Evolutionary conservation across 1,140 invertebrate genomes (phyloP), one percentile per base, ranked within the genome.

Genomic region (Drosophila bifasciata): DNA sequence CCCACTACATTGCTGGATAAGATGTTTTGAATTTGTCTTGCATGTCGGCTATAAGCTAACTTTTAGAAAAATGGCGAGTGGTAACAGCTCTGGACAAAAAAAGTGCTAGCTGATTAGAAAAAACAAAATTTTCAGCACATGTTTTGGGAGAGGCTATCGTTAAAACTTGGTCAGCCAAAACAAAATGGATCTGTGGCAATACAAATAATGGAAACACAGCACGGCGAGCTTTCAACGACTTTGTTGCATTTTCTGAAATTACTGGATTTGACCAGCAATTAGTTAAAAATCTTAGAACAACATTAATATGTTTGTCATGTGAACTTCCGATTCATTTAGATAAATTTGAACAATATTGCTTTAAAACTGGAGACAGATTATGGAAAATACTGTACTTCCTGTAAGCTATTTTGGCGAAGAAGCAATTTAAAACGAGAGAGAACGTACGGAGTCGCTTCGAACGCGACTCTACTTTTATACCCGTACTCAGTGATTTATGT

Each of bases 1-100:
- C 32, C 25, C 25, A 6, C 15, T 50, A 15, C 25, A 50, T 16
- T 28, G 48, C 9, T 52, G 50, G 36, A 52, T 52, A 39, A 13
- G 36, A 8, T 6, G 19, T 3, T 40, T 39, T 16, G 50, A 40
- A 40, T 40, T 52, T n/a, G n/a, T n/a, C n/a, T n/a, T n/a, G n/a
- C n/a, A n/a, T n/a, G n/a, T n/a, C n/a, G n/a, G n/a, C n/a, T n/a
- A n/a, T n/a, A n/a, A n/a, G n/a, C n/a, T n/a, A n/a, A n/a, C n/a
- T n/a, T n/a, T n/a, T n/a, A n/a, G n/a, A n/a, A n/a, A n/a, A n/a
- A n/a, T n/a, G n/a, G n/a, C n/a, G n/a, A n/a, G n/a, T n/a, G n/a
- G n/a, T n/a, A n/a, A n/a, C n/a, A n/a, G n/a, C n/a, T n/a, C n/a
- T 39, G 11, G 44, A 45, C 44, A 21, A 45, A 45, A n/a, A 45